Evolutionary conservation across 2,888 invertebrate genomes (phyloP).

Genomic region (Leptinotarsa peninsularis): DNA sequence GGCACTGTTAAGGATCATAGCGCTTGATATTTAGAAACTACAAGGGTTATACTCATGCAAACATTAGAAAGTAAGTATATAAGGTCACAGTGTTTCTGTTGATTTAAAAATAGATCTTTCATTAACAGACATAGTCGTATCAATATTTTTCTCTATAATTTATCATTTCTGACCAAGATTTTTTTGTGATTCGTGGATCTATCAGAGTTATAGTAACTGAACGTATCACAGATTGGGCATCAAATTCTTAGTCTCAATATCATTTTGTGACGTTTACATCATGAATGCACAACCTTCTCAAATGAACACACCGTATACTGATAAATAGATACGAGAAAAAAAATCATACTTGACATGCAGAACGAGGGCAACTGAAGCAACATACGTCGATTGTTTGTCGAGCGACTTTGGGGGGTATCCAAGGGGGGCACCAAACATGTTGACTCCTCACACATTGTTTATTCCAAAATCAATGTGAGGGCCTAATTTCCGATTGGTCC

Average conservation of each 20-base stretch:
- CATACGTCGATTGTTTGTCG: slow-evolving; percentile 61
- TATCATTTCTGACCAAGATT: too few relatives aligned
- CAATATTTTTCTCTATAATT: too few relatives aligned
- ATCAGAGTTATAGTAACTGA: too few relatives aligned
- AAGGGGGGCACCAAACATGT: slow-evolving; percentile 65
- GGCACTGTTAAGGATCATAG: slow-evolving; percentile 18
- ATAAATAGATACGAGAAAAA: too few relatives aligned
- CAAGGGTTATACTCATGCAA: slow-evolving; percentile 27
- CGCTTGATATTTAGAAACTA: slow-evolving; percentile 25
- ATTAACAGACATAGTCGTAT: background rate
- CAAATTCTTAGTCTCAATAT: too few relatives aligned
- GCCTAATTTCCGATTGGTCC: background rate
- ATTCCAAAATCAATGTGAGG: background rate
- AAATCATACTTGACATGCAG: slow-evolving; percentile 41
- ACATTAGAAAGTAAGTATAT: slow-evolving; percentile 7
- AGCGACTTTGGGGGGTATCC: slow-evolving; percentile 62
- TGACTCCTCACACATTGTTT: slow-evolving; percentile 64
- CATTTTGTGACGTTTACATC: too few relatives aligned
- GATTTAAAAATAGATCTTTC: slow-evolving; percentile 1
- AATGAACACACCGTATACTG: too few relatives aligned
- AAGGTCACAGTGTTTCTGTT: slow-evolving; percentile 16
- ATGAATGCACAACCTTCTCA: too few relatives aligned
- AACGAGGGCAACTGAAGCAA: slow-evolving; percentile 41
- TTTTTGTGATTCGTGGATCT: too few relatives aligned
- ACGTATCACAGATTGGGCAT: too few relatives aligned